These are phyloP conservation scores for Pterophyllum scalare DNA, from an alignment of 2,113 vertebrate genomes.

Conservation along the genomic window DNA sequence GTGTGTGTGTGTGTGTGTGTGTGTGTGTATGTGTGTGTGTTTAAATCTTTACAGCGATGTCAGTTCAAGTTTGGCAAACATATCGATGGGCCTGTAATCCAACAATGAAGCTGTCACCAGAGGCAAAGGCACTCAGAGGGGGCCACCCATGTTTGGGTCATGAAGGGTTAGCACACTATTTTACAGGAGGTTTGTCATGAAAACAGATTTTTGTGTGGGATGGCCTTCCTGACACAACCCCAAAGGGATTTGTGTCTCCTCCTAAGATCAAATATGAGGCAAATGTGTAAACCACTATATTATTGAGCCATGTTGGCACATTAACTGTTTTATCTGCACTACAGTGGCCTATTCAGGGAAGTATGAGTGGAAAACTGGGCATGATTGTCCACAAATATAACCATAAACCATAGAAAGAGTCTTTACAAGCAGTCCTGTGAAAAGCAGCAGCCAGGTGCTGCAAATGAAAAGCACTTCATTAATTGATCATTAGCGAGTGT, in stretches of 20 bases:
- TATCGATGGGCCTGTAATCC: neutral
- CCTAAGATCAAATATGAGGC: neutral
- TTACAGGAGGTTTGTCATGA: neutral
- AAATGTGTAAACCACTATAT: neutral
- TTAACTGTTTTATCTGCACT: neutral
- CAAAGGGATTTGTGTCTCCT: too few species aligned
- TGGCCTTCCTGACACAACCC: too few species aligned
- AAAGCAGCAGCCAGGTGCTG: too few species aligned
- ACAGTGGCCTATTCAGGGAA: neutral
- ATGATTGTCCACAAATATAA: neutral
- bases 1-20: neutral
- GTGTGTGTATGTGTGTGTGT: neutral
- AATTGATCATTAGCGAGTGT: too few species aligned
- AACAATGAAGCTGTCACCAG: neutral
- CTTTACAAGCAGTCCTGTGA: too few species aligned
- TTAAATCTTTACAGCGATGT: neutral
- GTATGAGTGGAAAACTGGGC: neutral
- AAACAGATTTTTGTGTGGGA: too few species aligned
- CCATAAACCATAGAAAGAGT: too few species aligned
- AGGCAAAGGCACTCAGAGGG: neutral
- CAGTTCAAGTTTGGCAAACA: slow-evolving; percentile 3
- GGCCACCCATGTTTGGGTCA: neutral
- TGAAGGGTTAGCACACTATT: neutral
- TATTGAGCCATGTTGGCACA: neutral
- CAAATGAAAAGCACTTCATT: too few species aligned